Conservation (phyloP, 2,888 invertebrate genomes). For the Vanessa cardui region DNA sequence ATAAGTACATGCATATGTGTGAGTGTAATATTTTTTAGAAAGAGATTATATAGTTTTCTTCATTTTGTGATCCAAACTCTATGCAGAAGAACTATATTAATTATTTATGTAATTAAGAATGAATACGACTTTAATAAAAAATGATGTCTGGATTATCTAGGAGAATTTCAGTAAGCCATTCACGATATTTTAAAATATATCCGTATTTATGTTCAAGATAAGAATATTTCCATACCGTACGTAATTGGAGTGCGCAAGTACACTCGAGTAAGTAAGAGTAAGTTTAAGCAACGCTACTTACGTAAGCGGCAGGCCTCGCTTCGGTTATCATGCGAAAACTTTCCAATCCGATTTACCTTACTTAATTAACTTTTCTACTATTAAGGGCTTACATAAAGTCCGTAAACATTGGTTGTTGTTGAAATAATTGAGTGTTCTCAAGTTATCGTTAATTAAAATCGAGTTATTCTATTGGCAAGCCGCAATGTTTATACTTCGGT, state of each 20-base stretch:
- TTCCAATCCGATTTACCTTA: conserved; percentile 79
- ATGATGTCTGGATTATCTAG: no score
- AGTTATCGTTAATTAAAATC: neutral
- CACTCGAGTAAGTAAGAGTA: conserved; percentile 9
- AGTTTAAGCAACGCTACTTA: conserved; percentile 15
- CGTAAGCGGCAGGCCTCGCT: conserved; percentile 52
- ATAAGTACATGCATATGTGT: neutral
- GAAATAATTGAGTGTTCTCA: neutral
- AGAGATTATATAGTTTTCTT: no score
- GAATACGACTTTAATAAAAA: no score
- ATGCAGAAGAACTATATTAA: no score
- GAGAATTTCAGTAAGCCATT: no score
- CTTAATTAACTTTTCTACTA: conserved; percentile 78
- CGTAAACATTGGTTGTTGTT: conserved; percentile 49
- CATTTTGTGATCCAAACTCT: no score
- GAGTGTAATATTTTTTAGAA: neutral
- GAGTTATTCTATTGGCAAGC: neutral
- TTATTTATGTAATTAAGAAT: no score
- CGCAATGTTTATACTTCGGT: neutral
- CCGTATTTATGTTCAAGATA: neutral
- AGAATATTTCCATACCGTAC: conserved; percentile 6
- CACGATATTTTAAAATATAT: neutral
- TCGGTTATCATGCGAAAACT: conserved; percentile 77
- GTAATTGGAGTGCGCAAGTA: conserved; percentile 10
- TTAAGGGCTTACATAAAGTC: conserved; percentile 53